These are phyloP conservation scores for Zootoca vivipara DNA, from an alignment of 2,113 vertebrate genomes.

Conservation along the genomic window DNA sequence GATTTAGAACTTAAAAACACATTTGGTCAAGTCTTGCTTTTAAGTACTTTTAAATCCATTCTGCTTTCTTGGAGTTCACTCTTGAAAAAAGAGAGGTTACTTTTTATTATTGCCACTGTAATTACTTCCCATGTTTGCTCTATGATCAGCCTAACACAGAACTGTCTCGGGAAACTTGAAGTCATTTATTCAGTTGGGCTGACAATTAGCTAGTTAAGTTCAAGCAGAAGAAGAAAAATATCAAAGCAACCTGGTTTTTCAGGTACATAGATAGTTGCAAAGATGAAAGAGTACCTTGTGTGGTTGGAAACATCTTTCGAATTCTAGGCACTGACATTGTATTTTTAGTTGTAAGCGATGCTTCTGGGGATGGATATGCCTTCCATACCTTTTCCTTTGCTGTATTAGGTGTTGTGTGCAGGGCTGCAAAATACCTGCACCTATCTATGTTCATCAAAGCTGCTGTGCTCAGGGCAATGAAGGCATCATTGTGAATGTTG, in stretches of 20 bases:
- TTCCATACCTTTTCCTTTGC: not conserved
- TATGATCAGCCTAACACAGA: not conserved
- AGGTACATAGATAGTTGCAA: not conserved
- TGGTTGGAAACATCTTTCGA: constrained; percentile 1
- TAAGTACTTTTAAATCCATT: not conserved
- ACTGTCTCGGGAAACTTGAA: not conserved
- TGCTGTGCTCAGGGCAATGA: not conserved
- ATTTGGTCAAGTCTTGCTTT: not conserved
- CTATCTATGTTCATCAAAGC: not conserved
- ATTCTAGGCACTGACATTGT: not conserved
- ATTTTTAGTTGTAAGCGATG: not conserved
- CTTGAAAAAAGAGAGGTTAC: not conserved
- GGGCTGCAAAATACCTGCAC: not conserved
- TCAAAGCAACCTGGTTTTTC: not conserved
- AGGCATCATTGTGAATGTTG: not conserved
- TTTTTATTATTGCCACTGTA: not conserved
- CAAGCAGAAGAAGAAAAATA: not conserved
- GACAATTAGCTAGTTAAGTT: constrained; percentile 2
- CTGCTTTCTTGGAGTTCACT: not conserved
- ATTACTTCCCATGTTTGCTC: not conserved
- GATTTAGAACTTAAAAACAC: not conserved
- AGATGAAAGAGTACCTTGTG: not conserved
- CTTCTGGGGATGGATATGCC: not conserved
- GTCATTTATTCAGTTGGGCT: not conserved
- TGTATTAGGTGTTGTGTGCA: not conserved